Percentiles rank a stretch among this genome's conserved stretches.
Evolutionary conservation across 2,113 vertebrate genomes (phyloP).

Genomic region (Dendrocopos noguchii): DNA sequence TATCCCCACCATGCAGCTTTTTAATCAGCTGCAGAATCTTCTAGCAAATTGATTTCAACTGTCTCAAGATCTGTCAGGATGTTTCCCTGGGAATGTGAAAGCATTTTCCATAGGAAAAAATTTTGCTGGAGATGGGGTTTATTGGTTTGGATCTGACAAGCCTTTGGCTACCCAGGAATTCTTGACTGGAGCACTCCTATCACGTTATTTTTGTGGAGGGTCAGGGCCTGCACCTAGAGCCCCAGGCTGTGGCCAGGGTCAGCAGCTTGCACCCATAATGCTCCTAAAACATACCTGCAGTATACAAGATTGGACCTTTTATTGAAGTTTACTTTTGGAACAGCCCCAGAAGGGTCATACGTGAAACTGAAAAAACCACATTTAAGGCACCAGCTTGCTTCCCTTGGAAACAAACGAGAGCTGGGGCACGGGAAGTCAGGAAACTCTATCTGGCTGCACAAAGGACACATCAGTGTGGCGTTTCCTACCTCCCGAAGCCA

Average conservation of each 20-base stretch:
- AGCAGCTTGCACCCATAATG: accelerated
- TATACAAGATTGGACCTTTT: neutral
- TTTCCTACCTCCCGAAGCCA: slow-evolving; percentile 47
- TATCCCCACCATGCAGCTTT: neutral
- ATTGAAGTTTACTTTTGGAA: neutral
- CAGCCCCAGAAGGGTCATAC: neutral
- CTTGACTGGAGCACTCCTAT: neutral
- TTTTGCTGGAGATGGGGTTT: neutral
- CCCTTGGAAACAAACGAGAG: slow-evolving; percentile 40
- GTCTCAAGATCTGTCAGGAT: neutral
- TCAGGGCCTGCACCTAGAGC: neutral
- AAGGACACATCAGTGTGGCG: slow-evolving; percentile 4
- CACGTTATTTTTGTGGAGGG: neutral
- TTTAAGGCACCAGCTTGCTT: slow-evolving; percentile 16
- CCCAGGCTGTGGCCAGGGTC: neutral
- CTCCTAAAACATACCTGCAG: neutral
- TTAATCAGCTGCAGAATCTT: neutral
- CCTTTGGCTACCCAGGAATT: neutral
- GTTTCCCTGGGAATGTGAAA: neutral
- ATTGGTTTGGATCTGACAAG: neutral
- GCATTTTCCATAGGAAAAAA: neutral
- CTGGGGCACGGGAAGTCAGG: slow-evolving; percentile 18
- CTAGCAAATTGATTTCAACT: neutral
- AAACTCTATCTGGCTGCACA: neutral
- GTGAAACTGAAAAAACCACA: slow-evolving; percentile 20